Evolutionary conservation across 1,140 invertebrate species (phyloP), one percentile per base, ranked within the genome.

Genomic region (Drosophila athabasca): DNA sequence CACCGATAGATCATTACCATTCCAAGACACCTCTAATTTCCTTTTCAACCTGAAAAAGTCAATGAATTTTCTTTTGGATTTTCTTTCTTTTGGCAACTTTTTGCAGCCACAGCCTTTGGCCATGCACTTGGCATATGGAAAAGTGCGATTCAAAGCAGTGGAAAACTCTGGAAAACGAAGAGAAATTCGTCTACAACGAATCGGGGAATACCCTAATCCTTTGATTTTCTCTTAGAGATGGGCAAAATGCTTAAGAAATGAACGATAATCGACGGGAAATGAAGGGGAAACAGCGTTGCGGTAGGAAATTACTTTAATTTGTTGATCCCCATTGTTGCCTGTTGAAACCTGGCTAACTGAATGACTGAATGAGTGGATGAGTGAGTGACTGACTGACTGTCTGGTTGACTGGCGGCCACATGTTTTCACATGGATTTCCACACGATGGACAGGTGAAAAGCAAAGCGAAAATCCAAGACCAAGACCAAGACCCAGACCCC

Each of bases 271-370:
- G 52, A 62, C 50, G 53, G 29, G 67, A 44, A 51, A 53, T 49
- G 51, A 31, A 66, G 72, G 76, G 71, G 49, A 88, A 83, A 55
- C 11, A 11, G 0, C 79, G 76, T 79, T 83, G 83, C 79, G 83
- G 82, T 88, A 87, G 79, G 76, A 87, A 87, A 87, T 87, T 87
- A 88, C 83, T 88, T 87, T 87, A 87, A 87, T 88, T 87, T 87
- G 75, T 75, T 85, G 81, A 62, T 85, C 73, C 77, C 76, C 67
- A 69, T 66, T 73, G 76, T 65, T 83, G 69, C 35, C 59, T 53
- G 76, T 49, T 65, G 74, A 69, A 83, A 79, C 79, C 74, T 84
- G 80, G 80, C 76, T 84, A 84, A 84, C 82, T 83, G 76, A 84
- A 79, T 83, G 79, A 65, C 74, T 81, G 79, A 74, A 64, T 73